Conservation (phyloP, 2,888 invertebrate species). For the Chloromyia formosa region DNA sequence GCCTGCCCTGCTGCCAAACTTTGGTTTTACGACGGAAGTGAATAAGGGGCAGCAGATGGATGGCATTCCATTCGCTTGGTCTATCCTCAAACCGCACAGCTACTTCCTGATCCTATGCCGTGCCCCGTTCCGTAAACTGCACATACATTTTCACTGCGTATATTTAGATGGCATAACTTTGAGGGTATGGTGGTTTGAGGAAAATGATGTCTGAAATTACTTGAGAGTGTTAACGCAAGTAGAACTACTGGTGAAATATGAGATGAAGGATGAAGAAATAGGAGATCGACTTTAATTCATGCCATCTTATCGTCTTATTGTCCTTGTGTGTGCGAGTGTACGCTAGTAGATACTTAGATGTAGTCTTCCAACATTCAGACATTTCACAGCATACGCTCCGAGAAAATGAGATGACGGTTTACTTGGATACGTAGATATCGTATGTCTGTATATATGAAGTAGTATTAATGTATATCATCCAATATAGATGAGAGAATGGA, state of each 20-base stretch:
- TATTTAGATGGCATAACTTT: neutral
- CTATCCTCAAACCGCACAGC: neutral
- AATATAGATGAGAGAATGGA: too few species aligned
- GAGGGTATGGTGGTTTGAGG: neutral
- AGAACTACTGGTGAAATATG: neutral
- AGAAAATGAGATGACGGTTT: neutral
- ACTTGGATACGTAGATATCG: neutral
- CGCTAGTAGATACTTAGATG: neutral
- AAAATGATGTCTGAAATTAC: slow-evolving; percentile 7
- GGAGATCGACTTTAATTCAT: neutral
- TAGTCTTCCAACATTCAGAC: neutral
- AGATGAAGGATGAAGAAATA: neutral
- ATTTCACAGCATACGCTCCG: neutral
- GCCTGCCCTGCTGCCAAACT: neutral
- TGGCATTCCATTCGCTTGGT: neutral
- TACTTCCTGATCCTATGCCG: neutral
- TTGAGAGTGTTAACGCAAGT: neutral
- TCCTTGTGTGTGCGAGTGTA: neutral
- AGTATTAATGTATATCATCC: too few species aligned
- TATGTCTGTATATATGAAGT: neutral
- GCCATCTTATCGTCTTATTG: neutral
- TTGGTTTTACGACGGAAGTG: neutral
- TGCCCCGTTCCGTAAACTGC: neutral
- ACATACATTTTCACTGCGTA: neutral
- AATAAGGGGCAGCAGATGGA: neutral